A percentile compares a stretch with the other conserved stretches of the same genome.
Conservation (phyloP, 2,888 invertebrate genomes). For the Chelonus formosanus region DNA sequence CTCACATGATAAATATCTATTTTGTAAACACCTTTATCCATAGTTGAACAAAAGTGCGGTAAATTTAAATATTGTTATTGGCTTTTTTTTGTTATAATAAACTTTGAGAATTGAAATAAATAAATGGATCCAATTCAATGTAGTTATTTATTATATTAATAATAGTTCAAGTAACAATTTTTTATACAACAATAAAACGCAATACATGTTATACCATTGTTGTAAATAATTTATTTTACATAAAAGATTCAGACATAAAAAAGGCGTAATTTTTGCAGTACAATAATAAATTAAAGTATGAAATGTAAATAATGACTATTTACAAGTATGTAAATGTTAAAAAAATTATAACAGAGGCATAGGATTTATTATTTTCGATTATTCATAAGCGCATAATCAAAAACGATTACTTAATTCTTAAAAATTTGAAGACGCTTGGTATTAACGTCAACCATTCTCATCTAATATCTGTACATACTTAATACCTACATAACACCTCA, state of each 20-base stretch:
- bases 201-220: constrained; percentile 43
- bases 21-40: no score
- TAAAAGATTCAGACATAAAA: constrained; percentile 58
- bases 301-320: constrained; percentile 64
- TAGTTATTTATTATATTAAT: no score
- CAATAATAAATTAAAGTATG: constrained; percentile 63
- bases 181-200: constrained; percentile 49
- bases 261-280: constrained; percentile 47
- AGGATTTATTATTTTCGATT: constrained; percentile 47
- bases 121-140: no score
- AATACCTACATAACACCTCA: constrained; percentile 50
- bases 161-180: background rate
- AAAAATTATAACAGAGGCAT: constrained; percentile 60
- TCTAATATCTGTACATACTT: constrained; percentile 40
- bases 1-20: no score
- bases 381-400: constrained; percentile 44
- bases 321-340: constrained; percentile 64
- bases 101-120: no score
- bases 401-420: constrained; percentile 34
- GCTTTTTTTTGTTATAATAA: no score
- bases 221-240: constrained; percentile 65
- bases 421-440: constrained; percentile 28
- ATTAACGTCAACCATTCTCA: constrained; percentile 39
- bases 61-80: no score
- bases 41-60: no score